These are phyloP conservation scores for Mimas tiliae DNA, from an alignment of 2,888 invertebrate genomes.

Conservation along the genomic window DNA sequence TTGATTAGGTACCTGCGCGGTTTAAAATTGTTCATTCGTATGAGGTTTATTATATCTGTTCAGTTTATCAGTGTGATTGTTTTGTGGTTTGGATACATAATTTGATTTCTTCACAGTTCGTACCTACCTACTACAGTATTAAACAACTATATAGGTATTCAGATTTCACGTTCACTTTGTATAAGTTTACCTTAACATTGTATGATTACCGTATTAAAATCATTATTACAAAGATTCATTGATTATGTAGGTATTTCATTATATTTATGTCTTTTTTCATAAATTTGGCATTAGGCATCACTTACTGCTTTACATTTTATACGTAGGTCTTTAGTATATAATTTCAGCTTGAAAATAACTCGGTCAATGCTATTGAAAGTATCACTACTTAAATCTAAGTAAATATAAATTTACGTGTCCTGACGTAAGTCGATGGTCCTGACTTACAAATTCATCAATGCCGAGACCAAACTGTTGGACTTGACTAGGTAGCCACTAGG, in stretches of 20 bases:
- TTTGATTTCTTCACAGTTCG: neutral
- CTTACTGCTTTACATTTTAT: no score
- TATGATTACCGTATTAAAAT: neutral
- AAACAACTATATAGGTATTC: neutral
- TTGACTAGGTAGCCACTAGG: no score
- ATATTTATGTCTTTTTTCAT: neutral
- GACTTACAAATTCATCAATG: no score
- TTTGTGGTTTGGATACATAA: neutral
- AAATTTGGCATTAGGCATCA: no score
- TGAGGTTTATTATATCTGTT: neutral
- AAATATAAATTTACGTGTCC: no score
- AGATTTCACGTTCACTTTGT: slow-evolving; percentile 16
- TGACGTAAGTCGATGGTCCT: no score
- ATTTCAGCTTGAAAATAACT: no score
- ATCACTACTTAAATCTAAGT: no score
- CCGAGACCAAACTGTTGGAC: no score
- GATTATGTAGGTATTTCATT: neutral
- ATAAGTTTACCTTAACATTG: neutral
- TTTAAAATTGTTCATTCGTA: neutral
- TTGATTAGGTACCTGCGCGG: neutral
- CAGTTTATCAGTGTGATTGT: neutral
- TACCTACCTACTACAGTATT: no score
- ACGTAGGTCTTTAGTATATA: no score
- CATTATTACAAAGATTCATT: neutral
- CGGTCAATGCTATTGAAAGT: no score